Evolutionary conservation across 2,888 invertebrate species (phyloP).

Genomic region (Taenaris catops): DNA sequence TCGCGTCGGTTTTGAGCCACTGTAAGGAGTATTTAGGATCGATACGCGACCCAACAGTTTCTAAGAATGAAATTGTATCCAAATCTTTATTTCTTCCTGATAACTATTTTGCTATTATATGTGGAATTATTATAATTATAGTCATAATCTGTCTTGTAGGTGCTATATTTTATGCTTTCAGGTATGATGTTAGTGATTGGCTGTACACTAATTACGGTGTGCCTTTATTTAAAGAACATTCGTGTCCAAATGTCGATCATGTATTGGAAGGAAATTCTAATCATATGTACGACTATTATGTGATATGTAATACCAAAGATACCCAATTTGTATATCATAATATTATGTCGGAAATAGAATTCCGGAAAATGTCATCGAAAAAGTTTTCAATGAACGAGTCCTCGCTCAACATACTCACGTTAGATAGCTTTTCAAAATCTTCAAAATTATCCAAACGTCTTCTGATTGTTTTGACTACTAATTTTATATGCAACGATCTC

Average conservation of each 20-base stretch:
- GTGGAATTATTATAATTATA: conserved; percentile 84
- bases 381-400: conserved; percentile 84
- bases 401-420: conserved; percentile 81
- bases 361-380: conserved; percentile 84
- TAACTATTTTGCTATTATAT: conserved; percentile 87
- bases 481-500: conserved; percentile 68
- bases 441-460: conserved; percentile 72
- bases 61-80: conserved; percentile 72
- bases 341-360: conserved; percentile 86
- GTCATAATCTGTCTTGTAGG: conserved; percentile 84
- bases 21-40: conserved; percentile 83
- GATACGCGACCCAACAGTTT: conserved; percentile 60
- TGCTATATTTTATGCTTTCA: conserved; percentile 86
- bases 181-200: conserved; percentile 89
- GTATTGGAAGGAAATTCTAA: conserved; percentile 84
- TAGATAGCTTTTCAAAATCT: conserved; percentile 70
- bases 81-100: conserved; percentile 83
- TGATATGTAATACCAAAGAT: conserved; percentile 92
- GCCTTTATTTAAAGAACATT: conserved; percentile 87
- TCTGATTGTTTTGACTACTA: conserved; percentile 81
- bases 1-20: conserved; percentile 73
- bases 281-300: conserved; percentile 91
- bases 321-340: conserved; percentile 84
- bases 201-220: conserved; percentile 89
- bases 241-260: conserved; percentile 76